Evolutionary conservation across 2,113 vertebrate genomes (phyloP).

Genomic region (Ciconia maguari): DNA sequence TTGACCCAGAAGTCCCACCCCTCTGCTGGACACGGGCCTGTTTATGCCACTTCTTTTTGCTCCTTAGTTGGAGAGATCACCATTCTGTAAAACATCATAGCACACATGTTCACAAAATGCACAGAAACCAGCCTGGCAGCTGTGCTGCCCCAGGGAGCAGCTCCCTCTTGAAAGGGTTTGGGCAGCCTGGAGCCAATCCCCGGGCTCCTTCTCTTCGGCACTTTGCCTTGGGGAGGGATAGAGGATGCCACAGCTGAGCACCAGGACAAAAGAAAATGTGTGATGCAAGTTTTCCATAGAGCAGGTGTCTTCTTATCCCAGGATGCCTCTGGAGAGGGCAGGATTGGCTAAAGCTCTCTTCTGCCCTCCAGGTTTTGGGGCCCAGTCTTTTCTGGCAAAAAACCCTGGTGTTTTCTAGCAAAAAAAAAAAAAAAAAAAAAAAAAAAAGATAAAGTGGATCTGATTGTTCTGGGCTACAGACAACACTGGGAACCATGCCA

Average conservation of each 20-base stretch:
- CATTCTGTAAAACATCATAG: not conserved
- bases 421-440: not conserved
- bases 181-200: not conserved
- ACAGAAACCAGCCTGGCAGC: not conserved
- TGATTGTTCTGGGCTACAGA: not conserved
- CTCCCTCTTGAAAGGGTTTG: not conserved
- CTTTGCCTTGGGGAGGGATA: not conserved
- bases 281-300: not conserved
- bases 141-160: not conserved
- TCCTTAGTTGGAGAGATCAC: not conserved
- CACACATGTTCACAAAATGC: not conserved
- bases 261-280: not conserved
- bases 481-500: not conserved
- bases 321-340: not conserved
- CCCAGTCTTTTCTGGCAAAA: not conserved
- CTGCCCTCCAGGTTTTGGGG: not conserved
- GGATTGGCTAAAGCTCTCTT: not conserved
- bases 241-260: not conserved
- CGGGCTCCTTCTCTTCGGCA: not conserved
- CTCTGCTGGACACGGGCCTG: not conserved
- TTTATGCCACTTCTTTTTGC: not conserved
- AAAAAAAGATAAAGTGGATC: not conserved
- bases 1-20: not conserved
- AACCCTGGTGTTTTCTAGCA: no score
- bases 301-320: not conserved